Evolutionary conservation across 1,140 invertebrate species (phyloP), one percentile per base, ranked within the genome.

Genomic region (Pinna nobilis): DNA sequence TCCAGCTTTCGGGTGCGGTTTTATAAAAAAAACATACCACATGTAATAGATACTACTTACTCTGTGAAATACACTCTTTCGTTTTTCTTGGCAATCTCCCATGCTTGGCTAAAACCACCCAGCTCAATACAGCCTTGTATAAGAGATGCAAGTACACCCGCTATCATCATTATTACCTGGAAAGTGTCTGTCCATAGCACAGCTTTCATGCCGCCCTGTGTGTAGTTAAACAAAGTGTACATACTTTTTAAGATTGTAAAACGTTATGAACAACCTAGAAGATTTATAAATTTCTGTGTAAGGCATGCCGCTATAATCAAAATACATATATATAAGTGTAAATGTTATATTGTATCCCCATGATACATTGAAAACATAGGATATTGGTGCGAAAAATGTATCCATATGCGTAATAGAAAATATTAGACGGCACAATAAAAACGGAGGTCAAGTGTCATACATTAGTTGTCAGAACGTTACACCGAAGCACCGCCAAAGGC

Each of bases 61-160:
- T 94, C 93, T 44, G 92, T 92, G 76, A 97, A 93, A 83, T 95
- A 92, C 15, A 97, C 88, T 49, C 96, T 91, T 28, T 91, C 91
- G 3, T 92, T 91, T 39, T 92, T 84, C 0, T 67, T 32, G n/a
- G 71, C 71, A 15, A 74, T 53, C 6, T 61, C 30, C 71, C 71
- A 74, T 4, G 71, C 71, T 11, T 49, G 32, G 23, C 63, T 55
- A 6, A 72, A 37, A 5, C 70, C 71, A 2, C 53, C 71, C 6
- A 66, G 20, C 18, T 68, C 68, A 39, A 63, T 30, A n/a, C 53
- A 61, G 1, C 71, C 64, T 9, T 33, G 37, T 20, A 84, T 78
- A 32, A 86, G 39, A 7, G 82, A 63, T 11, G 82, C 73, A 15
- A 82, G 20, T 70, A 85, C 78, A 9, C 84, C 84, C 4, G 71